These are phyloP conservation scores for Periophthalmus modestus DNA, from an alignment of 2,113 vertebrate genomes.

Conservation along the genomic window DNA sequence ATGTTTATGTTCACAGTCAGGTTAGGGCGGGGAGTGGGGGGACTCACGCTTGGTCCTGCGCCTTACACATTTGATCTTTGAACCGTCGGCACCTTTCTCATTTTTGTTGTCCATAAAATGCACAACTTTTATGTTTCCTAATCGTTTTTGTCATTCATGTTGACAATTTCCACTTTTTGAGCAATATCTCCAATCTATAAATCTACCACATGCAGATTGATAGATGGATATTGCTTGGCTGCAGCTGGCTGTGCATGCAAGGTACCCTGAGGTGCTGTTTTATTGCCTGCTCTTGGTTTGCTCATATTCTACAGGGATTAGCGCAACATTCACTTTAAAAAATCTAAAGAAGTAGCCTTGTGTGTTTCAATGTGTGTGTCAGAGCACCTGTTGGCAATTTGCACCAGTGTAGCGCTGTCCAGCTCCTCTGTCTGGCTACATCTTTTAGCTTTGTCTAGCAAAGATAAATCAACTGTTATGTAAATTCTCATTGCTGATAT, in stretches of 20 bases:
- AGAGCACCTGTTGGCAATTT: constrained; percentile 40
- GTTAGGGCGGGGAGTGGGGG: constrained; percentile 22
- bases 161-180: neutral
- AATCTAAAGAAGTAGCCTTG: constrained; percentile 11
- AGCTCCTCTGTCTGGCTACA: constrained; percentile 25
- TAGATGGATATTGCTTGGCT: constrained; percentile 9
- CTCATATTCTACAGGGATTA: constrained; percentile 10
- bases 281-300: constrained; percentile 13
- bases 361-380: neutral
- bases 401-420: constrained; percentile 15
- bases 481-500: constrained; percentile 31
- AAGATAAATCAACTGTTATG: constrained; percentile 42
- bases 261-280: constrained; percentile 11
- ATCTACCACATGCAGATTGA: constrained; percentile 17
- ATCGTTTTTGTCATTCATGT: neutral
- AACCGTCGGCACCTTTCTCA: constrained; percentile 13
- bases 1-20: constrained; percentile 45
- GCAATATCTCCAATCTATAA: neutral
- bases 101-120: neutral
- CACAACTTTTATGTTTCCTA: constrained; percentile 8
- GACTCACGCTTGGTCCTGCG: constrained; percentile 19
- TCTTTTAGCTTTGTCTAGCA: constrained; percentile 21
- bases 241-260: constrained; percentile 31
- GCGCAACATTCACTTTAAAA: constrained; percentile 3
- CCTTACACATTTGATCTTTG: constrained; percentile 25